Conservation (phyloP, 2,797 vertebrate genomes). For the Eidolon dupreanum region DNA sequence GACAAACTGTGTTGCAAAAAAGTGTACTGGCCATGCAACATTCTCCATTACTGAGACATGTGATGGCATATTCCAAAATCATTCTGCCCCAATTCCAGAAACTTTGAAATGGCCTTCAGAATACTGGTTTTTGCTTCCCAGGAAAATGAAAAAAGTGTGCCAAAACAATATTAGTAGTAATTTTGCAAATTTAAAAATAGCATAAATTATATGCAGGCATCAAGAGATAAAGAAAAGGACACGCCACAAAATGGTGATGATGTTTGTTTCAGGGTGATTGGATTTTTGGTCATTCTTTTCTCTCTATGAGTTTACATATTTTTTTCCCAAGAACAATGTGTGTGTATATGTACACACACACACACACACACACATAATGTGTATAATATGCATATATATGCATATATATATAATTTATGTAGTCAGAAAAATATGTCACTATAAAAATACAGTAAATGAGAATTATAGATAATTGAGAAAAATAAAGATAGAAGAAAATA, state of each 20-base stretch:
- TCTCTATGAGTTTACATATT: not conserved
- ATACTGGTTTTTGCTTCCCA: not conserved
- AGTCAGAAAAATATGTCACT: not conserved
- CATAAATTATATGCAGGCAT: not conserved
- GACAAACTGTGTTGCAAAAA: not conserved
- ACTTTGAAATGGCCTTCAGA: not conserved
- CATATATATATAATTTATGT: not conserved
- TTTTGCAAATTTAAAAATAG: not conserved
- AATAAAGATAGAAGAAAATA: not conserved
- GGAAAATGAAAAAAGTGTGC: not conserved
- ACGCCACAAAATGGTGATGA: not conserved
- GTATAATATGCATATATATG: no score
- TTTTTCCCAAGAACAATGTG: not conserved
- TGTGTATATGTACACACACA: no score
- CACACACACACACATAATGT: no score
- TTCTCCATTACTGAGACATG: not conserved
- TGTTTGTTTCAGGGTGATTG: not conserved
- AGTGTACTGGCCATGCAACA: rapidly evolving
- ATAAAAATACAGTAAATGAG: not conserved
- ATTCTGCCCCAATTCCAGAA: not conserved
- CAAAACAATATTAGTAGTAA: not conserved
- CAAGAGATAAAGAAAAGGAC: not conserved
- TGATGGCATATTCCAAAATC: not conserved
- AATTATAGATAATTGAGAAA: not conserved
- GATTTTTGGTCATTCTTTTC: not conserved